Evolutionary conservation across 2,797 vertebrate genomes (phyloP), one percentile per base, ranked within the genome.

Genomic region (Enteromius mattozi): DNA sequence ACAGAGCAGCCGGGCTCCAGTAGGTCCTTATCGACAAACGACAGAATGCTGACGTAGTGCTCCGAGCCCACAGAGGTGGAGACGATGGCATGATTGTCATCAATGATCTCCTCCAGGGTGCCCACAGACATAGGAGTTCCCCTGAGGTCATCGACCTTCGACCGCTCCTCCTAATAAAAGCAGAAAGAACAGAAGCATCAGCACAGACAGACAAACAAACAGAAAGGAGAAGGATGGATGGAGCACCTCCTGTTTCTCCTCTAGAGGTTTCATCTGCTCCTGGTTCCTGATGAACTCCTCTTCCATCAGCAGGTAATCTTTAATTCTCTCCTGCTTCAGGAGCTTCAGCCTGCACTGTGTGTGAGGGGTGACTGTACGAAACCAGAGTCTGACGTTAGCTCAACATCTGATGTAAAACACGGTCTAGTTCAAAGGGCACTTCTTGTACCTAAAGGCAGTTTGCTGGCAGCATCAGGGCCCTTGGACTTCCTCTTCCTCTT

Each of bases 211-310:
- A n/a, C 4, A 16, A 61, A 2, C 0, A 59, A 82, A 63, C 12
- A 37, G 30, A n/a, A 45, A 40, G 35, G 4, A 19, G 42, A 12
- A 10, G 14, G 49, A 45, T 10, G 17, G 40, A 49, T 21, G 49
- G 27, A 1, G 66, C 87, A 98, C 98, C 97, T 99, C 98, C 90
- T 99, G 98, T 87, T 99, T 99, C 92, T 99, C 98, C 92, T 99
- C 98, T 86, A 99, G 93, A 24, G 98, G 98, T 89, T 99, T 99
- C 97, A 99, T 99, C 88, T 99, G 98, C 90, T 99, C 98, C 93
- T 99, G 98, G 90, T 99, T 99, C 89, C 98, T 95, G 91, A 99
- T 99, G 90, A 99, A 99, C 88, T 99, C 98, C 88, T 99, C 98
- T 88, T 99, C 98, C 98, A 99, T 99, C 86, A 99, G 92, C 33